A percentile compares a stretch with the other conserved stretches of the same genome.
These are phyloP conservation scores for Dione vanillae DNA, from an alignment of 2,888 invertebrate species.

Conservation along the genomic window DNA sequence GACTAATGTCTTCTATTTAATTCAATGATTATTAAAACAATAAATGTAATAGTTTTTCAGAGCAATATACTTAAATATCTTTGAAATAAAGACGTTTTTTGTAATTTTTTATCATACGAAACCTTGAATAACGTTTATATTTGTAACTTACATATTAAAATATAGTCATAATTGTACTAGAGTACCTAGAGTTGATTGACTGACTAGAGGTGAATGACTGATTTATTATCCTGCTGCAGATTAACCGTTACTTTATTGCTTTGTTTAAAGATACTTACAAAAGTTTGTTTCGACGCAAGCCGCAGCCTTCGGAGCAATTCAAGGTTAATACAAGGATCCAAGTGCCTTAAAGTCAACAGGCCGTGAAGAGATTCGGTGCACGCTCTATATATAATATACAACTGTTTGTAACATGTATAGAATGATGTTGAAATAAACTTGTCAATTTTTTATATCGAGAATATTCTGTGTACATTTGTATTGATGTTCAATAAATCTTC, in stretches of 20 bases:
- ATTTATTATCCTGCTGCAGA: not conserved
- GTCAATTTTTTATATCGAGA: not conserved
- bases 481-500: not conserved
- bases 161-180: too few species aligned
- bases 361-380: slow-evolving; percentile 41
- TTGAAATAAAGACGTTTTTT: too few species aligned
- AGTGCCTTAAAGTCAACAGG: slow-evolving; percentile 34
- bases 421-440: slow-evolving; percentile 5
- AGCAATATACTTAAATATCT: too few species aligned
- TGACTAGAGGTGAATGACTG: not conserved
- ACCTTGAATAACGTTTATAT: too few species aligned
- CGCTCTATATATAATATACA: slow-evolving; percentile 24
- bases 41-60: too few species aligned
- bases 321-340: slow-evolving; percentile 42
- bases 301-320: slow-evolving; percentile 30
- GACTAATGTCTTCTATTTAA: too few species aligned
- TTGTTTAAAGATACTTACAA: not conserved
- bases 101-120: too few species aligned
- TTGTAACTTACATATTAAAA: too few species aligned
- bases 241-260: not conserved
- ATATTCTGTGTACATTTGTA: not conserved
- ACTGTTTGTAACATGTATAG: slow-evolving; percentile 17
- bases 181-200: slow-evolving; percentile 13
- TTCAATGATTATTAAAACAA: too few species aligned
- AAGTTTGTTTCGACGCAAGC: slow-evolving; percentile 41